These are phyloP conservation scores for Darevskia nairensis DNA, from an alignment of 2,797 vertebrate species.

Conservation along the genomic window DNA sequence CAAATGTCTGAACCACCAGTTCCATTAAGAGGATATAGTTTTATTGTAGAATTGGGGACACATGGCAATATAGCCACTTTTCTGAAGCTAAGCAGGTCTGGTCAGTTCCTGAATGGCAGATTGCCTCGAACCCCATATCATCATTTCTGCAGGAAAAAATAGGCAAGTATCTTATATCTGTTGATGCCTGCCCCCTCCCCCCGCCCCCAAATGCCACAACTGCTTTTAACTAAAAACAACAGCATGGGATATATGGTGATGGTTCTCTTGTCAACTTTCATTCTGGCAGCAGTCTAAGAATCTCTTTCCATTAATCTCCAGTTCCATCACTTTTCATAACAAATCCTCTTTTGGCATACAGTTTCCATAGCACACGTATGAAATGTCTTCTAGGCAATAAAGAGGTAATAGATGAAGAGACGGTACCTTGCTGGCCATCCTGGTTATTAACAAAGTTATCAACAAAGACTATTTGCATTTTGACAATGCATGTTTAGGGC, in stretches of 20 bases:
- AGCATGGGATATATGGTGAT: not conserved
- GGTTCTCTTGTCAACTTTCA: not conserved
- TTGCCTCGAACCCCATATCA: not conserved
- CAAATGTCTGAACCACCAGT: not conserved
- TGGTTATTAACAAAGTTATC: not conserved
- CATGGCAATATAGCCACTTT: not conserved
- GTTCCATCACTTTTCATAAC: not conserved
- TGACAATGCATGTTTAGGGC: not conserved
- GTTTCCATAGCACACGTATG: not conserved
- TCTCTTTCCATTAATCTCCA: not conserved
- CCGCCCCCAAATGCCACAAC: not conserved
- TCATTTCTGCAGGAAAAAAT: not conserved
- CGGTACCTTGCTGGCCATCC: not conserved
- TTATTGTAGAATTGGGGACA: not conserved
- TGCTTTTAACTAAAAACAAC: not conserved
- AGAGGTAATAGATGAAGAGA: not conserved
- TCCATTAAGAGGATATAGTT: not conserved
- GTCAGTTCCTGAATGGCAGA: not conserved
- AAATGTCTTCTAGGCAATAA: not conserved
- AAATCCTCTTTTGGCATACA: not conserved
- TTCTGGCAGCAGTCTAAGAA: not conserved
- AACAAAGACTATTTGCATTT: not conserved
- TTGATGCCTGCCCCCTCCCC: no score
- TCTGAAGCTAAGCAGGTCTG: not conserved
- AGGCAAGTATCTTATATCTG: not conserved